Evolutionary conservation across 1,140 invertebrate genomes (phyloP).

Genomic region (Centruroides sculpturatus): DNA sequence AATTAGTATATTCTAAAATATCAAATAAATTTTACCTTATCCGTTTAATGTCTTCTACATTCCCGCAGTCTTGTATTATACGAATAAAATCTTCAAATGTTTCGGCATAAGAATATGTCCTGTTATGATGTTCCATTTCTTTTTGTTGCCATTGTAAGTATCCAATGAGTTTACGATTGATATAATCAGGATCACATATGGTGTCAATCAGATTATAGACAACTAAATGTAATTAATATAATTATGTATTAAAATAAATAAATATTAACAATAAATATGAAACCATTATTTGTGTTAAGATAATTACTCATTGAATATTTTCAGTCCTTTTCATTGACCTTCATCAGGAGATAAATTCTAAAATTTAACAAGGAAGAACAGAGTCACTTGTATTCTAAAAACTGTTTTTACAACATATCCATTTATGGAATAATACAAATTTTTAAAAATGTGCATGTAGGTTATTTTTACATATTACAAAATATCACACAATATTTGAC

Average conservation of each 20-base stretch:
- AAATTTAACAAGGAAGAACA: too few species aligned
- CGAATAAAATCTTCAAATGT: constrained; percentile 79
- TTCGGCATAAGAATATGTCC: constrained; percentile 71
- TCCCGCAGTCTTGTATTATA: constrained; percentile 62
- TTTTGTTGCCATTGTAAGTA: constrained; percentile 62
- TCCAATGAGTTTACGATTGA: constrained; percentile 69
- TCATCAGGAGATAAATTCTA: too few species aligned
- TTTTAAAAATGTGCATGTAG: too few species aligned
- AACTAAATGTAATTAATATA: constrained; percentile 38
- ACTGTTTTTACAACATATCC: too few species aligned
- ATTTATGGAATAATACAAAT: too few species aligned
- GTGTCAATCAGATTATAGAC: constrained; percentile 65
- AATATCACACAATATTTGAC: too few species aligned
- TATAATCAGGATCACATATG: constrained; percentile 76
- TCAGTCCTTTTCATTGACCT: too few species aligned
- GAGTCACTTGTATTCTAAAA: too few species aligned
- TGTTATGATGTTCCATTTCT: constrained; percentile 55
- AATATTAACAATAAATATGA: neutral
- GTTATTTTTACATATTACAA: too few species aligned
- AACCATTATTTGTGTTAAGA: too few species aligned
- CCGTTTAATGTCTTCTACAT: constrained; percentile 65
- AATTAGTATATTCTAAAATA: neutral
- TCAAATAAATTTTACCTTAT: constrained; percentile 39
- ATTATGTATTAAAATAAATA: neutral
- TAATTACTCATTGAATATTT: too few species aligned